Conservation (phyloP, 2,888 invertebrate species). For the Rotaria magnacalcarata region DNA sequence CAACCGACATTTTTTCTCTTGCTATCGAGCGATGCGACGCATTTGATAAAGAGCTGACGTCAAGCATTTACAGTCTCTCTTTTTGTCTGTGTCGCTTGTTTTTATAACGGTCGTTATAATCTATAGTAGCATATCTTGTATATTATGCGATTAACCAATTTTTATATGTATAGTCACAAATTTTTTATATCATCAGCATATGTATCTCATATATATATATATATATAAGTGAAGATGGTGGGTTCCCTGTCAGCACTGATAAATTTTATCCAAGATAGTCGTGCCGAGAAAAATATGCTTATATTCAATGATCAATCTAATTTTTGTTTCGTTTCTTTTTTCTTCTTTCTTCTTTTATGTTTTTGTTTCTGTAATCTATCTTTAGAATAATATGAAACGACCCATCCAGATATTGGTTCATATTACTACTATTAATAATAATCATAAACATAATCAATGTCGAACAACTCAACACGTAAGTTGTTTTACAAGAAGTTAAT, state of each 20-base stretch:
- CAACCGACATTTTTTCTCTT: not conserved
- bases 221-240: not conserved
- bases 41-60: not conserved
- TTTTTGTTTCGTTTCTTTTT: not conserved
- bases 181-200: not conserved
- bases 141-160: not conserved
- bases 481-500: not conserved
- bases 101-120: not conserved
- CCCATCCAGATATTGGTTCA: not conserved
- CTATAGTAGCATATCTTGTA: not conserved
- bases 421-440: not conserved
- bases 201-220: not conserved
- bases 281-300: not conserved
- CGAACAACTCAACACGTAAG: not conserved
- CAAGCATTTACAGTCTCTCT: not conserved
- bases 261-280: not conserved
- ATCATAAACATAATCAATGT: not conserved
- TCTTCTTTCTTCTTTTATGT: too few relatives aligned
- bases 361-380: not conserved
- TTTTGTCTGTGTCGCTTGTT: not conserved
- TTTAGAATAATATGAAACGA: conserved; percentile 10
- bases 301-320: not conserved
- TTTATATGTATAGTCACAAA: not conserved
- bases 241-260: not conserved
- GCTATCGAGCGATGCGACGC: not conserved